A percentile compares a stretch with the other conserved stretches of the same genome.
These are phyloP conservation scores for Macrotrachela quadricornifera DNA, from an alignment of 1,140 invertebrate genomes.

Conservation along the genomic window DNA sequence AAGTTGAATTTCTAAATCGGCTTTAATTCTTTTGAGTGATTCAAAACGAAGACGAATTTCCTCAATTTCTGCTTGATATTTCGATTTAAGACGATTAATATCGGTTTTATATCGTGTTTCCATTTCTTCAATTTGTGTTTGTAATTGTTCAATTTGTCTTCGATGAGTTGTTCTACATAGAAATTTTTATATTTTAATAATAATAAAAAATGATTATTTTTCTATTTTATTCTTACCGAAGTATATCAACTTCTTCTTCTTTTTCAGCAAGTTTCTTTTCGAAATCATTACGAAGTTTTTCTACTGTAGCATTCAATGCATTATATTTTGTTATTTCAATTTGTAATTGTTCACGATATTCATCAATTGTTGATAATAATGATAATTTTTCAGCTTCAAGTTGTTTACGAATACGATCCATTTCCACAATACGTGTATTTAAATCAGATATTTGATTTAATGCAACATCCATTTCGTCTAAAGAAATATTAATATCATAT, in stretches of 20 bases:
- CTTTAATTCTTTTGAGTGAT: neutral
- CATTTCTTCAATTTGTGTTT: slow-evolving; percentile 4
- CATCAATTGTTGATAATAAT: neutral
- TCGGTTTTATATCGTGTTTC: slow-evolving; percentile 4
- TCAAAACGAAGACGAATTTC: neutral
- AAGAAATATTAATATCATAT: no score
- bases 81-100: neutral
- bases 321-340: neutral
- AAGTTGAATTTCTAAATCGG: neutral
- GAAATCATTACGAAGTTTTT: slow-evolving; percentile 1
- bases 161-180: neutral
- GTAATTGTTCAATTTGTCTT: slow-evolving; percentile 2
- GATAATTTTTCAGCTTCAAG: slow-evolving; percentile 2
- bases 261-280: slow-evolving; percentile 6
- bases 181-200: no score
- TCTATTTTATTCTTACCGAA: no score
- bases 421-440: neutral
- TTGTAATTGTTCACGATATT: neutral
- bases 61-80: slow-evolving; percentile 1
- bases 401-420: neutral
- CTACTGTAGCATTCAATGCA: neutral
- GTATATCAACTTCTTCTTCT: slow-evolving; percentile 1
- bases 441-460: slow-evolving; percentile 2
- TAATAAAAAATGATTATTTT: no score
- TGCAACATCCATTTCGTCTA: neutral